Evolutionary conservation across 2,797 vertebrate species (phyloP).

Genomic region (Crocodylus rhombifer): DNA sequence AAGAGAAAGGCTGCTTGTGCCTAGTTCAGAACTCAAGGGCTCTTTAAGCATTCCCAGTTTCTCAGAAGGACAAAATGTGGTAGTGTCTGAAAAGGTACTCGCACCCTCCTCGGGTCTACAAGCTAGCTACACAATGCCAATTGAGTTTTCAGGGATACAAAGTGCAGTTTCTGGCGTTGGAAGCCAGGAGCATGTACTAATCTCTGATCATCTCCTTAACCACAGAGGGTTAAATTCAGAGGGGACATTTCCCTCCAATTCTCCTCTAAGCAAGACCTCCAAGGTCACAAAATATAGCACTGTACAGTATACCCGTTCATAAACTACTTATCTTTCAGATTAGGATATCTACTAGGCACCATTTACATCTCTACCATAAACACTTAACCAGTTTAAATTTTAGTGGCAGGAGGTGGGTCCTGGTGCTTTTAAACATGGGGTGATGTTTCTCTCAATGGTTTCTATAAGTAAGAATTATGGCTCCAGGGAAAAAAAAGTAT

Average conservation of each 20-base stretch:
- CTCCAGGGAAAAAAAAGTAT: background rate
- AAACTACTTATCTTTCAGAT: background rate
- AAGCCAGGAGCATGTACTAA: conserved; percentile 55
- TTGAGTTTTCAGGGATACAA: background rate
- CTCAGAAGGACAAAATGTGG: conserved; percentile 41
- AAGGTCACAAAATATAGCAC: conserved; percentile 77
- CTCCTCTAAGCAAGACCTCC: conserved; percentile 70
- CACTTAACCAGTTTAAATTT: too few species aligned
- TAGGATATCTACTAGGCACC: background rate
- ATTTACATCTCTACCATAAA: background rate
- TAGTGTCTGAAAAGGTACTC: conserved; percentile 75
- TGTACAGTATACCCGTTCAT: conserved; percentile 75
- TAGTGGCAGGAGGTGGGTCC: too few species aligned
- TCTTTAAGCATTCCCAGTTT: background rate
- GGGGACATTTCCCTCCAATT: conserved; percentile 3
- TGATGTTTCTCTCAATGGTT: background rate
- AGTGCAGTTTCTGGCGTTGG: conserved; percentile 49
- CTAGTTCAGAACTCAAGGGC: conserved; percentile 45
- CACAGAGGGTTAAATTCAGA: background rate
- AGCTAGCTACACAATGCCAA: background rate
- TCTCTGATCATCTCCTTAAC: conserved; percentile 55
- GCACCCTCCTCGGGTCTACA: conserved; percentile 51
- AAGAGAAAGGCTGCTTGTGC: conserved; percentile 78
- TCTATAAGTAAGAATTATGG: background rate
- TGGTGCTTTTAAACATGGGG: background rate